These are phyloP conservation scores for Erebia aethiops DNA, from an alignment of 2,888 invertebrate species.

Conservation along the genomic window DNA sequence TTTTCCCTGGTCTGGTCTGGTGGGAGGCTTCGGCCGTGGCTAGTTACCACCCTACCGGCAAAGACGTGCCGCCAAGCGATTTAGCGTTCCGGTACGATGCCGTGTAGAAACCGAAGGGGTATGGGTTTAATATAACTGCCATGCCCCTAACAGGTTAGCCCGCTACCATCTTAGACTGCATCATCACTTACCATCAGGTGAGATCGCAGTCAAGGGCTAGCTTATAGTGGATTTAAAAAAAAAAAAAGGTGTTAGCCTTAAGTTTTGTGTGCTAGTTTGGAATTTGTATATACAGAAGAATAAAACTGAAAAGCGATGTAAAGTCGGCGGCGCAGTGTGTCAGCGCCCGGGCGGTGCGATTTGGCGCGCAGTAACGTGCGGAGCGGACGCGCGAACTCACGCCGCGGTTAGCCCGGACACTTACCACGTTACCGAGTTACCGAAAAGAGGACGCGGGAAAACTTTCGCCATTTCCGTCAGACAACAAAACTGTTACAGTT, in stretches of 20 bases:
- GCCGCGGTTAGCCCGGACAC: neutral
- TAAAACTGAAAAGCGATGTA: neutral
- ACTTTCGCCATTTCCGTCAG: neutral
- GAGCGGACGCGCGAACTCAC: slow-evolving; percentile 12
- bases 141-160: too few relatives aligned
- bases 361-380: neutral
- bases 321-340: neutral
- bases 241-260: neutral
- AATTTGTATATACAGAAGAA: neutral
- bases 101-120: too few relatives aligned
- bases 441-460: neutral
- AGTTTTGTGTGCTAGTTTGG: neutral
- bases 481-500: neutral
- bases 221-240: too few relatives aligned
- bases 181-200: too few relatives aligned
- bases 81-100: too few relatives aligned
- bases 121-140: too few relatives aligned
- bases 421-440: neutral
- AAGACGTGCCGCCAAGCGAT: too few relatives aligned
- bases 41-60: too few relatives aligned
- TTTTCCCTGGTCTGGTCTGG: too few relatives aligned
- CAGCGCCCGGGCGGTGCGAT: neutral
- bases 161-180: too few relatives aligned
- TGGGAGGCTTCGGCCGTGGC: too few relatives aligned
- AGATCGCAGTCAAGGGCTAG: too few relatives aligned